Evolutionary conservation across 2,888 invertebrate species (phyloP).

Genomic region (Thalpophila matura): DNA sequence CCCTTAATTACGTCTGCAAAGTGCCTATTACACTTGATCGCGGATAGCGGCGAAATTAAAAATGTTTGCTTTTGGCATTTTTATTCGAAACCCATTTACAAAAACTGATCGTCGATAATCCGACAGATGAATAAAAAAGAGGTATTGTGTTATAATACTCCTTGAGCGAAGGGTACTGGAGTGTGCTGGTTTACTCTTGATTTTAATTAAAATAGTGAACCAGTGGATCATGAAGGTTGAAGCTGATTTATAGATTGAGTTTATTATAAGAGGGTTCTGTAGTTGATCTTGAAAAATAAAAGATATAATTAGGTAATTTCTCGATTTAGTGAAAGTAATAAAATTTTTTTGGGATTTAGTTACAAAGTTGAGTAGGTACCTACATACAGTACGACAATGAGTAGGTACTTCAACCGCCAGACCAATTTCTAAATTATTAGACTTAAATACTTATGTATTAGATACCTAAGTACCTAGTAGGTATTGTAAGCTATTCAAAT

Average conservation of each 20-base stretch:
- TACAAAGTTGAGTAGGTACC: no score
- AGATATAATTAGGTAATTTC: no score
- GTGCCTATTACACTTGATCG: constrained; percentile 49
- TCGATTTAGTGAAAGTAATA: no score
- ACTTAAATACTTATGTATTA: no score
- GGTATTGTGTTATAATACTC: constrained; percentile 9
- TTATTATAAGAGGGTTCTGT: constrained; percentile 1
- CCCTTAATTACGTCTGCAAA: constrained; percentile 43
- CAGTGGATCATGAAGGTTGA: constrained; percentile 3
- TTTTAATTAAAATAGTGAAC: constrained; percentile 36
- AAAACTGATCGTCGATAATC: constrained; percentile 14
- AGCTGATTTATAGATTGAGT: constrained; percentile 22
- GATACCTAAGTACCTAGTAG: no score
- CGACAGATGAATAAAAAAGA: constrained; percentile 42
- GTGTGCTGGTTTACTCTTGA: constrained; percentile 21
- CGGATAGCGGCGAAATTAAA: constrained; percentile 49
- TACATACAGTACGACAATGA: no score
- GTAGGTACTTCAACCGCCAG: no score
- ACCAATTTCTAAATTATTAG: no score
- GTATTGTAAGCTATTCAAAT: no score
- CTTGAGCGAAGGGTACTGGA: constrained; percentile 13
- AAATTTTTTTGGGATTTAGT: no score
- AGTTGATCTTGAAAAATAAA: constrained; percentile 1
- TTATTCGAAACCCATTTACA: constrained; percentile 43
- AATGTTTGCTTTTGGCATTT: constrained; percentile 53